Evolutionary conservation across 1,140 invertebrate species (phyloP), one percentile per base, ranked within the genome.

Genomic region (Harlomillsia oculata): DNA sequence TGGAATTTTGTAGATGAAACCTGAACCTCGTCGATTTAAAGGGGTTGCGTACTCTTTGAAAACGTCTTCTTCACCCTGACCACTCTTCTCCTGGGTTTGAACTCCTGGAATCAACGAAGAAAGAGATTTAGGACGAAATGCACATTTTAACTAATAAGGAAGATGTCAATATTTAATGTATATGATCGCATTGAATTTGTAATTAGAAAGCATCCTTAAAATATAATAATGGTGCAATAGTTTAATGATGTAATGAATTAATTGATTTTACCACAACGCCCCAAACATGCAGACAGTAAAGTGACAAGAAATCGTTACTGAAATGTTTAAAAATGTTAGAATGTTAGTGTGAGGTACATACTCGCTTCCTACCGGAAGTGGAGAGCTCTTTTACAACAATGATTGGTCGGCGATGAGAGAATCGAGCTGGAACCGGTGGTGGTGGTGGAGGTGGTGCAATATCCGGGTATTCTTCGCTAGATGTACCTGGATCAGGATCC

Each of bases 1-100:
- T 4, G 85, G 86, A 50, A 89, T 74, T 64, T 85, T 86, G 69
- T 90, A 89, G 46, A 83, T 75, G 52, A 68, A 63, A 23, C 60
- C 65, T 9, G 59, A 41, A 13, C 40, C 51, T 23, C 20, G 50
- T 23, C 57, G 45, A n/a, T n/a, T n/a, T 13, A 63, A 40, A 20
- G 60, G 62, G 8, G 59, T 62, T n/a, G 63, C 34, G 58, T 64
- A 64, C n/a, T 41, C 51, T 51, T 52, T 29, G 49, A 65, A 65
- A 36, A 62, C 56, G 36, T 64, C 63, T 36, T 29, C 46, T 39
- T 44, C n/a, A 57, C 46, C 39, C 37, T 48, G 26, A 48, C 8
- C 28, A 48, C 45, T 32, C 23, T 50, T 41, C 30, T 51, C 36
- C 55, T 57, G n/a, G n/a, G n/a, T n/a, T n/a, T n/a, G n/a, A n/a